Conservation (phyloP, 2,888 invertebrate species). For the Synanthedon myopaeformis region DNA sequence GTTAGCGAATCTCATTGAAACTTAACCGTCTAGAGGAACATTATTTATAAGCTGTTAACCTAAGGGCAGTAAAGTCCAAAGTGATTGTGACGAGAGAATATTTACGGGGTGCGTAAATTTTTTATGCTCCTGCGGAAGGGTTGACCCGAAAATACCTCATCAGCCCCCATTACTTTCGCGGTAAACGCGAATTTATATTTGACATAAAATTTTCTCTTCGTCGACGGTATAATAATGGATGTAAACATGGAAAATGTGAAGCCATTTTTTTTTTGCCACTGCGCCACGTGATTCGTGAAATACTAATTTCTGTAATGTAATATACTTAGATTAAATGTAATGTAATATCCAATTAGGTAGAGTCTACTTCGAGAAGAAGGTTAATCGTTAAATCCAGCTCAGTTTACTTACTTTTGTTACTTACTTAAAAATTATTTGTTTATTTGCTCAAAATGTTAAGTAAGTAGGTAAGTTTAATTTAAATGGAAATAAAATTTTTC, state of each 20-base stretch:
- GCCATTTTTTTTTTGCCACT: background rate
- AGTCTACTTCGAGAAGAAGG: no score
- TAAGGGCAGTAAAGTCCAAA: conserved; percentile 1
- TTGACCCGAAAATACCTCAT: background rate
- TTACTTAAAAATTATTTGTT: no score
- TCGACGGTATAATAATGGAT: background rate
- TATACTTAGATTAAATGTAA: no score
- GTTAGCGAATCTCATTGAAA: background rate
- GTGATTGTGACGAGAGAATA: conserved; percentile 7
- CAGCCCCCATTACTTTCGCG: background rate
- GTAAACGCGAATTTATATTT: background rate
- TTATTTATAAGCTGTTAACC: conserved; percentile 10
- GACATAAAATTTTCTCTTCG: background rate
- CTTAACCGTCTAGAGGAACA: background rate
- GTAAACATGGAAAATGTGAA: background rate
- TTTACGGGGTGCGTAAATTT: conserved; percentile 9
- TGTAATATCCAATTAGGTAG: no score
- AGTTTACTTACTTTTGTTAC: no score
- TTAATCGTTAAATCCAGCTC: no score
- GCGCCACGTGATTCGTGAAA: no score
- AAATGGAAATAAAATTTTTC: no score
- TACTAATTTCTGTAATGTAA: no score
- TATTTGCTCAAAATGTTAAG: no score
- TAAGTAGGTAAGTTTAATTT: no score
- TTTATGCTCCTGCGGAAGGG: conserved; percentile 5